A percentile compares a stretch with the other conserved stretches of the same genome.
phyloP scores from a whole-genome alignment of 2,113 vertebrate genomes.

The Seriola dumerili region DNA sequence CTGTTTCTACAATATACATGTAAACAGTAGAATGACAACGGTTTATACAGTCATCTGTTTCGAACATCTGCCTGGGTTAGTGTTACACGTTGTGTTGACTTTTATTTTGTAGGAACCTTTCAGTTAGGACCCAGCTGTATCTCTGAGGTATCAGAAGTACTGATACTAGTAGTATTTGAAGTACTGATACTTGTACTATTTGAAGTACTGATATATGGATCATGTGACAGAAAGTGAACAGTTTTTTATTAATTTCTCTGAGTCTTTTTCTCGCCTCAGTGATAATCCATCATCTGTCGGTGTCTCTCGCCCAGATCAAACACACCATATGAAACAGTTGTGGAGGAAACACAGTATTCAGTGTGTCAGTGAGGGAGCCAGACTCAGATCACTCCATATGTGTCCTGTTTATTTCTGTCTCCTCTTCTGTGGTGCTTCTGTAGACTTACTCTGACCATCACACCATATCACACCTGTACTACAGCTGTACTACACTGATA shows the following conservation, averaged over 20 bases:
- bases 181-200: too few species aligned
- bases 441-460: too few species aligned
- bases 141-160: too few species aligned
- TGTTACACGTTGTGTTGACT: too few species aligned
- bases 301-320: conserved; percentile 22
- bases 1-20: neutral
- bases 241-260: neutral
- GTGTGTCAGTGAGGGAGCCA: neutral
- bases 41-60: too few species aligned
- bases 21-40: neutral
- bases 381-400: conserved; percentile 19
- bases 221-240: neutral
- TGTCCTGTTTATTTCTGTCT: conserved; percentile 10
- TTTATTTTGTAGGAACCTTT: neutral
- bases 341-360: conserved; percentile 40
- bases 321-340: conserved; percentile 41
- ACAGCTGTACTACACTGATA: too few species aligned
- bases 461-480: too few species aligned
- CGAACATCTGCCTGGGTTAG: too few species aligned
- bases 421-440: conserved; percentile 28
- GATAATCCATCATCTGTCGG: conserved; percentile 51
- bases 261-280: neutral
- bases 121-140: neutral
- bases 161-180: too few species aligned
- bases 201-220: neutral